phyloP scores from a whole-genome alignment of 2,888 invertebrate genomes.

The Lochmaea capreae region DNA sequence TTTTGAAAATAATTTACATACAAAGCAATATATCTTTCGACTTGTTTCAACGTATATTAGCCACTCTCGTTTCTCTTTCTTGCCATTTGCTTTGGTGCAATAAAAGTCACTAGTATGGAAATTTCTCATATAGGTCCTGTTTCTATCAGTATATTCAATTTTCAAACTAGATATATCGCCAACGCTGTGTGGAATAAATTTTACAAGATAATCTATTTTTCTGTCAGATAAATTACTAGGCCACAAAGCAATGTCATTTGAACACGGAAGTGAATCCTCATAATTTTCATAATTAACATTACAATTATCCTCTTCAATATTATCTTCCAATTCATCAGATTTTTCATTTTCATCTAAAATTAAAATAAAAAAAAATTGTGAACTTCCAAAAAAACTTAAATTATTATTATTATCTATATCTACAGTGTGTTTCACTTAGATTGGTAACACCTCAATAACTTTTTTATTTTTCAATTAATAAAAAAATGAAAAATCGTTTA shows the following conservation, averaged over 20 bases:
- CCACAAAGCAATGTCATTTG: conserved; percentile 26
- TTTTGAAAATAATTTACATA: no score
- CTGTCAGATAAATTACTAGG: conserved; percentile 24
- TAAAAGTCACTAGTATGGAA: conserved; percentile 14
- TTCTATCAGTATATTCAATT: conserved; percentile 12
- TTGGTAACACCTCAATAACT: conserved; percentile 20
- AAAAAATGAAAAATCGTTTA: conserved; percentile 13
- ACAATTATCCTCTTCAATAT: conserved; percentile 7
- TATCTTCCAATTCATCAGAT: conserved; percentile 23
- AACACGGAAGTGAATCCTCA: conserved; percentile 25
- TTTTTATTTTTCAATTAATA: conserved; percentile 20
- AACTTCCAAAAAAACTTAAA: conserved; percentile 18
- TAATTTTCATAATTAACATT: conserved; percentile 25
- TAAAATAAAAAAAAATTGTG: conserved; percentile 19
- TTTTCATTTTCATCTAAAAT: conserved; percentile 23
- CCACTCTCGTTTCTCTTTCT: conserved; percentile 28
- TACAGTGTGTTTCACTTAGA: conserved; percentile 23
- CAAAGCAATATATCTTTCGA: not conserved
- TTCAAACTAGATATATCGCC: conserved; percentile 25
- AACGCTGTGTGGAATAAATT: conserved; percentile 23
- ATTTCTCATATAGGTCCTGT: no score
- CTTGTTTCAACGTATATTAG: conserved; percentile 25
- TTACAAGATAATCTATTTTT: conserved; percentile 23
- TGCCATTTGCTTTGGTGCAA: conserved; percentile 28
- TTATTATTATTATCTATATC: conserved; percentile 21